A percentile compares a stretch with the other conserved stretches of the same genome.
Conservation (phyloP, 2,888 invertebrate species). For the Mylabris sibirica region DNA sequence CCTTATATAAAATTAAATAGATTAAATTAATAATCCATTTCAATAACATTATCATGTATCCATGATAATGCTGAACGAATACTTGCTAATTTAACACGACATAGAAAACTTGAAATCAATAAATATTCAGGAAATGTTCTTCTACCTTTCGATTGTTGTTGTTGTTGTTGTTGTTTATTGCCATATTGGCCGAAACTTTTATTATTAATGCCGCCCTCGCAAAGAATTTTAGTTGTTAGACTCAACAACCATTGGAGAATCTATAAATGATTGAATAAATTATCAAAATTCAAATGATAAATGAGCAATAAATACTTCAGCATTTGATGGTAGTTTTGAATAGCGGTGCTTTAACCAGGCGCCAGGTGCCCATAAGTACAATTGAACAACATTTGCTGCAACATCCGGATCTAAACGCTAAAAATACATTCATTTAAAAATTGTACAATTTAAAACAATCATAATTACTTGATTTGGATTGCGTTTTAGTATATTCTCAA, state of each 20-base stretch:
- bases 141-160: constrained; percentile 56
- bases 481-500: constrained; percentile 69
- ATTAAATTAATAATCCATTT: constrained; percentile 27
- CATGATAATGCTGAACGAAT: constrained; percentile 71
- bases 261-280: constrained; percentile 57
- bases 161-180: not conserved
- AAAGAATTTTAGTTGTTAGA: constrained; percentile 77
- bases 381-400: constrained; percentile 78
- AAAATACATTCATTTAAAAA: constrained; percentile 27
- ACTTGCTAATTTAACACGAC: constrained; percentile 68
- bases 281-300: not conserved
- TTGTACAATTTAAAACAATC: constrained; percentile 6
- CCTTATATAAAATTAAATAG: not conserved
- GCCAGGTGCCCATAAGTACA: constrained; percentile 79
- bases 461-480: constrained; percentile 67
- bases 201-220: constrained; percentile 64
- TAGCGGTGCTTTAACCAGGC: constrained; percentile 67
- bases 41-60: constrained; percentile 64
- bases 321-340: constrained; percentile 67
- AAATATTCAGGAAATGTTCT: constrained; percentile 76
- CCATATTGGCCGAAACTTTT: constrained; percentile 28
- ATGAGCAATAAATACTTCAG: constrained; percentile 65
- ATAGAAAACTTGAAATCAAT: constrained; percentile 74
- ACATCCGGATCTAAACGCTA: constrained; percentile 68
- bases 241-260: constrained; percentile 78